These are phyloP conservation scores for Australoheros scitulus DNA, from an alignment of 2,113 vertebrate genomes.

Conservation along the genomic window DNA sequence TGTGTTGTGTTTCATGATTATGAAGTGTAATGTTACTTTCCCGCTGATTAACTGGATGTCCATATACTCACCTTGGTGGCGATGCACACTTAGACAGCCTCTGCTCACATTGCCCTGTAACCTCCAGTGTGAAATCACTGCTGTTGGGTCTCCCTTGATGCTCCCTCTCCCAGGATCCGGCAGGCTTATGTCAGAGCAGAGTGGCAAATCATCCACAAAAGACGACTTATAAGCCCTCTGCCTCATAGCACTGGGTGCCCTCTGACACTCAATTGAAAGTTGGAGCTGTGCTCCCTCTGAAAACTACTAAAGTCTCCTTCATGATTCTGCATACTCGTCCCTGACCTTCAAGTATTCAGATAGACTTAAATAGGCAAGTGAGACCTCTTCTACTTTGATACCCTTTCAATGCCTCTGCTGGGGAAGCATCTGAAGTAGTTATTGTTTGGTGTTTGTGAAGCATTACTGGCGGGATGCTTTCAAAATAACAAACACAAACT, in stretches of 20 bases:
- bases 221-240: conserved; percentile 64
- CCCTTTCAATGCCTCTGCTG: conserved; percentile 16
- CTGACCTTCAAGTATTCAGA: conserved; percentile 66
- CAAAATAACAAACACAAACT: conserved; percentile 6
- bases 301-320: conserved; percentile 66
- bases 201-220: conserved; percentile 71
- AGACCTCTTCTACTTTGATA: conserved; percentile 27
- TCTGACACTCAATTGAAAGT: conserved; percentile 76
- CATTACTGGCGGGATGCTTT: conserved; percentile 2
- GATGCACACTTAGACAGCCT: background rate
- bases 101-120: conserved; percentile 5
- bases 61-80: background rate
- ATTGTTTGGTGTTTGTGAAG: conserved; percentile 9
- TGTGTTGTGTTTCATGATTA: background rate
- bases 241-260: conserved; percentile 58
- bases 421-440: background rate
- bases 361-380: conserved; percentile 41
- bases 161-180: conserved; percentile 22
- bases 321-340: conserved; percentile 49
- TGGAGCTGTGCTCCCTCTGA: conserved; percentile 64
- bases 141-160: conserved; percentile 39
- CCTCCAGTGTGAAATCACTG: conserved; percentile 11
- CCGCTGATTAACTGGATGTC: background rate
- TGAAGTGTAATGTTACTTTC: background rate
- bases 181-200: conserved; percentile 42